A percentile compares a stretch with the other conserved stretches of the same genome.
These are phyloP conservation scores for Microplitis manilae DNA, from an alignment of 2,888 invertebrate genomes.

Conservation along the genomic window DNA sequence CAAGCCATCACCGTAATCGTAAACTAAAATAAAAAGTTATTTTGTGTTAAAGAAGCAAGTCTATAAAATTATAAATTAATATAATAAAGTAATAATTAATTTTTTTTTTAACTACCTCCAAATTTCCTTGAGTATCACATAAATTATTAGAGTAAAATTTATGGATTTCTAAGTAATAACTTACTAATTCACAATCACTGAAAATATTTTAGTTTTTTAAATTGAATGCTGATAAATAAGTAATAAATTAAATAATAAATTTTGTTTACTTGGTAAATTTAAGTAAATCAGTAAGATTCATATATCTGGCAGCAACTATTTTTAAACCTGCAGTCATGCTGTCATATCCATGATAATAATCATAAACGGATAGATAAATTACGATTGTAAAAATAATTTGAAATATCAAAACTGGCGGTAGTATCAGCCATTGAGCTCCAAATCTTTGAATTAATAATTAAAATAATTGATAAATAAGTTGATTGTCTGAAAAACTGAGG, in stretches of 20 bases:
- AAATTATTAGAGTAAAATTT: constrained; percentile 41
- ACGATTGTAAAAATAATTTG: constrained; percentile 55
- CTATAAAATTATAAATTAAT: no score
- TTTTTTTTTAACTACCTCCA: constrained; percentile 47
- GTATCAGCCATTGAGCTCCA: constrained; percentile 58
- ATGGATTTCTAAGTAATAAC: constrained; percentile 46
- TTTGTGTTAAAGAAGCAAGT: no score
- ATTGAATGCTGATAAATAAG: background rate
- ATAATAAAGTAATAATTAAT: background rate
- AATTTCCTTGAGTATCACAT: constrained; percentile 45
- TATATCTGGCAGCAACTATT: constrained; percentile 33
- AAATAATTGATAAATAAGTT: constrained; percentile 13
- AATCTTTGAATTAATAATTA: constrained; percentile 48
- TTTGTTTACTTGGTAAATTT: constrained; percentile 34
- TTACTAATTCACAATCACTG: constrained; percentile 54
- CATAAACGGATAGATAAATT: constrained; percentile 41
- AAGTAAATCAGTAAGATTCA: constrained; percentile 40
- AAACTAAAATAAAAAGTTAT: constrained; percentile 38
- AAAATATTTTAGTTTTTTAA: constrained; percentile 12
- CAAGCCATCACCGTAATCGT: constrained; percentile 55
- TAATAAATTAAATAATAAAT: constrained; percentile 4
- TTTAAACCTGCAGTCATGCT: constrained; percentile 48
- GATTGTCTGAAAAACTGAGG: constrained; percentile 13
- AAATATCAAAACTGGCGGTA: constrained; percentile 57
- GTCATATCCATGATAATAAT: constrained; percentile 52